Evolutionary conservation across 2,797 vertebrate genomes (phyloP), one percentile per base, ranked within the genome.

Genomic region (Anguilla megastoma): DNA sequence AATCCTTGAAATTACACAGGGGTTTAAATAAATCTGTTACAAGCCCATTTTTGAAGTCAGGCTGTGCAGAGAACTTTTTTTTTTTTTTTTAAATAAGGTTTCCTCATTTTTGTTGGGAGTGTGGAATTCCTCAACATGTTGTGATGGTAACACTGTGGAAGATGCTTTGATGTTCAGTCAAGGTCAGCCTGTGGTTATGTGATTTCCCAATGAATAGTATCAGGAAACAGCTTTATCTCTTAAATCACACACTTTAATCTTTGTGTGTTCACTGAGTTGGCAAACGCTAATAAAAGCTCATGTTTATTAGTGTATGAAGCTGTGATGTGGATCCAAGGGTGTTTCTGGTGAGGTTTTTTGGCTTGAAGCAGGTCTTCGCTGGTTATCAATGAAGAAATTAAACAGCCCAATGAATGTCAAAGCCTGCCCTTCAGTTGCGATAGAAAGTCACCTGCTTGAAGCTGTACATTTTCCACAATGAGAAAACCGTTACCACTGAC

Each of bases 281-380:
- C 33, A 50, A 79, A 56, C 33, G n/a, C 27, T 71, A 56, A 21
- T 89, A 83, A 90, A 91, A 90, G 50, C 88, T 91, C 88, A 91
- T 86, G 91, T 89, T 90, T 50, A 88, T 87, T 85, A 74, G 87
- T 63, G 60, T 86, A 7, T 90, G 41, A 48, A n/a, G 8, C 86
- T 91, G 60, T 94, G 94, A 93, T 91, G 93, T 89, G 86, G 60
- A 86, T 92, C 89, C 89, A 93, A 91, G 90, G 52, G 88, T 74
- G 48, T 92, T 85, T 91, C 87, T 85, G 56, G 76, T 80, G 18
- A 95, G 94, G 94, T 92, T 95, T 80, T 2, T 71, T 83, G 83
- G 83, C 85, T 27, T 80, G 74, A 92, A 90, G 54, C 90, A 92
- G 88, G 92, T 93, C 93, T 88, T 90, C 89, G 90, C 91, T 87